phyloP scores from a whole-genome alignment of 2,113 vertebrate genomes.

The Myiagra hebetior region DNA sequence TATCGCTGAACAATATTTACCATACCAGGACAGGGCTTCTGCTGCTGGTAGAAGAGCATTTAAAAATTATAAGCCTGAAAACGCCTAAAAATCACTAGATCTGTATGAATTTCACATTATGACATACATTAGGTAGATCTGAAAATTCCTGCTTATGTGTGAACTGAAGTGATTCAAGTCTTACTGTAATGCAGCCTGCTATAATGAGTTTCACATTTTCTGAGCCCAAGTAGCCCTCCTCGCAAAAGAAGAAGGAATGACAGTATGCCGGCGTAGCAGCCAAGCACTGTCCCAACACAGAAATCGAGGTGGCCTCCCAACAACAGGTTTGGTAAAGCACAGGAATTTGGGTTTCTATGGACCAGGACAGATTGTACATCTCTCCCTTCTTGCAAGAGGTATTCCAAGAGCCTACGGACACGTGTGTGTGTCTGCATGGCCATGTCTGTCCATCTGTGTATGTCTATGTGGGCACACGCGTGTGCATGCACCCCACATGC shows the following conservation, averaged over 20 bases:
- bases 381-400: neutral
- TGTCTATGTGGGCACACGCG: accelerated
- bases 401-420: accelerated
- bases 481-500: accelerated
- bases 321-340: too few relatives aligned
- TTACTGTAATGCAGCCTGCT: accelerated
- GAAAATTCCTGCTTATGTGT: neutral
- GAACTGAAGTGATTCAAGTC: neutral
- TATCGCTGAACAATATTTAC: neutral
- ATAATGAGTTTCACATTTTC: neutral
- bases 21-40: neutral
- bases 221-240: neutral
- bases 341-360: neutral
- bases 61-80: neutral
- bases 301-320: accelerated
- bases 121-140: neutral
- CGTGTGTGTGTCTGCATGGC: accelerated
- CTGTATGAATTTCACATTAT: neutral
- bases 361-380: neutral
- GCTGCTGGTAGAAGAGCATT: neutral
- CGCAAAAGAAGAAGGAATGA: neutral
- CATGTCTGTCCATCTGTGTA: accelerated
- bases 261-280: accelerated
- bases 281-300: neutral
- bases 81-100: neutral